A percentile compares a stretch with the other conserved stretches of the same genome.
These are phyloP conservation scores for Lycocerus yunnanus DNA, from an alignment of 2,888 invertebrate genomes.

Conservation along the genomic window DNA sequence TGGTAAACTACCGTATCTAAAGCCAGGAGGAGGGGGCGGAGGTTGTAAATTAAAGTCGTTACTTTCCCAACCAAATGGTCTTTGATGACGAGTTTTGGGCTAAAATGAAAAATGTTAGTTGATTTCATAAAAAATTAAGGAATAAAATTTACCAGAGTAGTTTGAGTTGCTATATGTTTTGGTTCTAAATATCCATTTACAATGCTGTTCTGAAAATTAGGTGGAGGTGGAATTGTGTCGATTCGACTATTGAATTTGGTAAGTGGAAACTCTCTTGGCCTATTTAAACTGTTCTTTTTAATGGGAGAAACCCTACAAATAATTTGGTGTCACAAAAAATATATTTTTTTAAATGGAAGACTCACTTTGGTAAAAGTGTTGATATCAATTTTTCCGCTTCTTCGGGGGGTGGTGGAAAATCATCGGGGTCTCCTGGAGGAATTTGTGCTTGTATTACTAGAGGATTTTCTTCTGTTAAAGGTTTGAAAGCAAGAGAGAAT, in stretches of 20 bases:
- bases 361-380: conserved; percentile 72
- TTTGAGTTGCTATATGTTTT: conserved; percentile 73
- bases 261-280: conserved; percentile 48
- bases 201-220: conserved; percentile 51
- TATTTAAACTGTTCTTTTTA: conserved; percentile 59
- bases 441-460: conserved; percentile 42
- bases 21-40: conserved; percentile 65
- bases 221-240: conserved; percentile 53
- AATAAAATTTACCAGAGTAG: conserved; percentile 68
- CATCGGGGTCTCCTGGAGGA: conserved; percentile 54
- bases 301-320: conserved; percentile 70
- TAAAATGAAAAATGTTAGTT: conserved; percentile 45
- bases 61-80: conserved; percentile 75
- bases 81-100: conserved; percentile 77
- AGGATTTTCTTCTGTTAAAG: conserved; percentile 60
- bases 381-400: conserved; percentile 78
- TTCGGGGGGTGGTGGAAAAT: conserved; percentile 76
- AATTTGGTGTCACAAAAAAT: not conserved
- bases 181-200: conserved; percentile 50
- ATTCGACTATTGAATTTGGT: conserved; percentile 45
- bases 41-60: conserved; percentile 56
- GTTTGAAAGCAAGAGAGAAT: conserved; percentile 73
- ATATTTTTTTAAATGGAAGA: not conserved
- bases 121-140: not conserved
- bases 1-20: conserved; percentile 70